Conservation (phyloP, 2,113 vertebrate species). For the Centropus unirufus region DNA sequence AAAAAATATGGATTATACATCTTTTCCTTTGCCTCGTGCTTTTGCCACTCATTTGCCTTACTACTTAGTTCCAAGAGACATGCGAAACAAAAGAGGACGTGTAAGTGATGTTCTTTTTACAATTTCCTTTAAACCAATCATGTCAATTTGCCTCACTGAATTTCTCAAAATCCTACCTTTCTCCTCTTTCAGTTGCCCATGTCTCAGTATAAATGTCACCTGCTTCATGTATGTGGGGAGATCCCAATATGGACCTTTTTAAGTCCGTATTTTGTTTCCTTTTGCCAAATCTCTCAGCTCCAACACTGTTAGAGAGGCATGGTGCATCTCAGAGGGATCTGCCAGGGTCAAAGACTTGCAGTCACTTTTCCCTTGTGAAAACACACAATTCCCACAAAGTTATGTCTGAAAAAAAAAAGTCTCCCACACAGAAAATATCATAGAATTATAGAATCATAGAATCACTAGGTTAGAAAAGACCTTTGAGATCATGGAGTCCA, state of each 20-base stretch:
- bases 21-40: conserved; percentile 24
- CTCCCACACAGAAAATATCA: too few species aligned
- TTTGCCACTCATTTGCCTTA: conserved; percentile 64
- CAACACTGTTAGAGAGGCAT: not conserved
- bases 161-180: not conserved
- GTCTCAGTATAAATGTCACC: not conserved
- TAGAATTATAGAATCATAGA: too few species aligned
- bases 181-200: not conserved
- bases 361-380: not conserved
- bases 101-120: conserved; percentile 22
- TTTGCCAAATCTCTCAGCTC: not conserved
- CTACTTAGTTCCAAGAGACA: conserved; percentile 59
- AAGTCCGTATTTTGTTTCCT: not conserved
- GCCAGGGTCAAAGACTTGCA: not conserved
- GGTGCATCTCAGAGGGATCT: not conserved
- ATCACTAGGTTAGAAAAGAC: too few species aligned
- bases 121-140: not conserved
- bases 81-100: conserved; percentile 50
- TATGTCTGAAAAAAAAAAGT: not conserved
- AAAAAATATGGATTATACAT: accelerated
- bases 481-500: too few species aligned
- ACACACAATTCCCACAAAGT: accelerated
- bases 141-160: not conserved
- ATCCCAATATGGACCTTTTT: not conserved
- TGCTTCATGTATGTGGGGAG: accelerated